Evolutionary conservation across 2,797 vertebrate species (phyloP), one percentile per base, ranked within the genome.

Genomic region (Acanthiza pusilla): DNA sequence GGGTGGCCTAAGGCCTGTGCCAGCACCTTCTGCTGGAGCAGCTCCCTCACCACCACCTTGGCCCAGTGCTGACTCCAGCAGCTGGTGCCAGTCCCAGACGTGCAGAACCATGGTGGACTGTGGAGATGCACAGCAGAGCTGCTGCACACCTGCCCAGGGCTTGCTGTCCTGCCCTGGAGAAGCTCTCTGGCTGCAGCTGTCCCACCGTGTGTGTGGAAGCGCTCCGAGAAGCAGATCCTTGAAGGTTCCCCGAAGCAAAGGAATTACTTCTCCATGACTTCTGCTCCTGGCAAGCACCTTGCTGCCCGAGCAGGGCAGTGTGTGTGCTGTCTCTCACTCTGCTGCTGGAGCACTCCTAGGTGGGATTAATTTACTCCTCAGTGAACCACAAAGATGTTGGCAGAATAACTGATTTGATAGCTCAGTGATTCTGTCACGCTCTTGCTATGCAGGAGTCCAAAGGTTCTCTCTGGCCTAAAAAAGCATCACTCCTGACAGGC

Each of bases 381-480:
- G 70, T 88, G 90, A 96, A 90, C 70, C 85, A 94, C 88, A 90
- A 94, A 91, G 88, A 90, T 79, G 85, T 84, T 94, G 95, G 93
- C 94, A 94, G 96, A 94, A 90, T 79, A 95, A 94, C 47, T 81
- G 70, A 93, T 94, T 76, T 81, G 90, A 94, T 91, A 95, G 80
- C 90, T 94, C 88, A 73, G 85, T 73, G 90, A 63, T 79, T 94
- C 85, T 93, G 91, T 94, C 88, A 94, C 1, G 10, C 88, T 78
- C 70, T 50, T 60, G 83, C 66, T 81, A 53, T 60, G 90, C 91
- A 45, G 70, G 83, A 86, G 60, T 78, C 83, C 90, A 86, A 66
- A 79, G 72, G 83, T 70, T 88, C 76, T 84, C 76, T 82, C 66
- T 79, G 83, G 83, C 73, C 88, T 86, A 70, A 88, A 93, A 92